Evolutionary conservation across 2,888 invertebrate genomes (phyloP).

Genomic region (Idaea straminata): DNA sequence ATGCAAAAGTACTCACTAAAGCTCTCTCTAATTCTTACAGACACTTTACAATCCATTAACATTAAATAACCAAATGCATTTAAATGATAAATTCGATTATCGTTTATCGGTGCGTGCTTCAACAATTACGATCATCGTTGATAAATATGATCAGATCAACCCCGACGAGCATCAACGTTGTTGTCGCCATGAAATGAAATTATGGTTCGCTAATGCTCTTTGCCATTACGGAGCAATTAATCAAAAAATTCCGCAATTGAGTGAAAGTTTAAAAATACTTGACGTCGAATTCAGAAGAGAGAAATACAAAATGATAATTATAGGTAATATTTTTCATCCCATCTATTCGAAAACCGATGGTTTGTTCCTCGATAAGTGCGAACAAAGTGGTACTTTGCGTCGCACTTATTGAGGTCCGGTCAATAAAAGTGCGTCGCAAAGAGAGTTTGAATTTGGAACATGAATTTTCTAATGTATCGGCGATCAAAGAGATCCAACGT

Average conservation of each 20-base stretch:
- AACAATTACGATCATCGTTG: slow-evolving; percentile 13
- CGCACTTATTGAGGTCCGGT: no score
- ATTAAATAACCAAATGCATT: slow-evolving; percentile 7
- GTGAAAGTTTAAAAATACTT: slow-evolving; percentile 49
- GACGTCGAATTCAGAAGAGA: slow-evolving; percentile 28
- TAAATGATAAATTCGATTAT: slow-evolving; percentile 8
- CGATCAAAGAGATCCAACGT: no score
- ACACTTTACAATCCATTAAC: slow-evolving; percentile 8
- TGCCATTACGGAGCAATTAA: slow-evolving; percentile 74
- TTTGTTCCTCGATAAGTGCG: no score
- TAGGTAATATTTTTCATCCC: no score
- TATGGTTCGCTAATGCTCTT: slow-evolving; percentile 61
- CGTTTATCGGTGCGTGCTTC: slow-evolving; percentile 7
- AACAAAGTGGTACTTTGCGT: no score
- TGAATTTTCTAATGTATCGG: no score
- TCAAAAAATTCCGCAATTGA: slow-evolving; percentile 54
- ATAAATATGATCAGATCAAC: slow-evolving; percentile 42
- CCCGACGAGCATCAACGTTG: slow-evolving; percentile 17
- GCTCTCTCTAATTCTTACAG: slow-evolving; percentile 17
- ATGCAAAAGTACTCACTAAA: neutral
- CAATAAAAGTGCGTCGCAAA: no score
- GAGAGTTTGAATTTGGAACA: no score
- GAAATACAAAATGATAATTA: slow-evolving; percentile 12
- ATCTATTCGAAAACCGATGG: no score
- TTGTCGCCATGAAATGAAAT: slow-evolving; percentile 55